phyloP scores from a whole-genome alignment of 2,113 vertebrate genomes.

The Tachysurus fulvidraco region DNA sequence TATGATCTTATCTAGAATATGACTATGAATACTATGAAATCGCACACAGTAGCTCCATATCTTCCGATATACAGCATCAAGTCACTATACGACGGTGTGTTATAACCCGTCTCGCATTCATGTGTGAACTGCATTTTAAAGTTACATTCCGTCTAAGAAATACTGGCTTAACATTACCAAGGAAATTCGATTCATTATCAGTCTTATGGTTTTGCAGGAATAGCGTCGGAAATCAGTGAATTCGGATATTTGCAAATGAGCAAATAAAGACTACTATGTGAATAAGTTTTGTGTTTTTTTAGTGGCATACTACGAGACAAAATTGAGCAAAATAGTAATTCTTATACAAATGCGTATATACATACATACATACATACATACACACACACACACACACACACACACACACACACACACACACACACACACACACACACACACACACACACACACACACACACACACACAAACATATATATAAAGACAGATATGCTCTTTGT shows the following conservation, averaged over 20 bases:
- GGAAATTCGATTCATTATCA: neutral
- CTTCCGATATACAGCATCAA: neutral
- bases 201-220: neutral
- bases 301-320: neutral
- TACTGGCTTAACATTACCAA: neutral
- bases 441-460: too few species aligned
- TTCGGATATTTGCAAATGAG: neutral
- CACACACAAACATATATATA: too few species aligned
- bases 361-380: too few species aligned
- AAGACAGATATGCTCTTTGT: too few species aligned
- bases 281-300: neutral
- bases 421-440: too few species aligned
- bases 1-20: neutral
- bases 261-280: neutral
- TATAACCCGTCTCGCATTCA: neutral
- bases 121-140: conserved; percentile 16
- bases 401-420: too few species aligned
- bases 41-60: neutral
- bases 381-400: too few species aligned
- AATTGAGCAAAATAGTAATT: neutral
- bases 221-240: neutral
- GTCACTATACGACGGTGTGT: neutral
- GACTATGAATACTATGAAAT: neutral
- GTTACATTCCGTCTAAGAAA: neutral
- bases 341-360: neutral